These are phyloP conservation scores for Acrobasis repandana DNA, from an alignment of 2,888 invertebrate species.

Conservation along the genomic window DNA sequence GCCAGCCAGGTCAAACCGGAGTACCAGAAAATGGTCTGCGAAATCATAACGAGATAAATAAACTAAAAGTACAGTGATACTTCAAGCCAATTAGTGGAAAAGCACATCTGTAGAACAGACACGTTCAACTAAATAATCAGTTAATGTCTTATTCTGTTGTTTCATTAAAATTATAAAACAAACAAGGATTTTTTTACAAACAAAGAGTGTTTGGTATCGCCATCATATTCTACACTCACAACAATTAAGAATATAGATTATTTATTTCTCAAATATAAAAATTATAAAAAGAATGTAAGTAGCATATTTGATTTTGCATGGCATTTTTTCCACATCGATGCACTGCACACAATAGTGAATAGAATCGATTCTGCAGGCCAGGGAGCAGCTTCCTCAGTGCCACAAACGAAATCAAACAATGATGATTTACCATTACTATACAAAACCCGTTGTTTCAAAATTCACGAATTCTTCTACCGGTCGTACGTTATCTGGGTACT, in stretches of 20 bases:
- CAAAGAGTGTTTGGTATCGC: neutral
- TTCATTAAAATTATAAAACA: neutral
- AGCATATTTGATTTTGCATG: conserved; percentile 8
- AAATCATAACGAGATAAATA: conserved; percentile 12
- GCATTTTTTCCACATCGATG: conserved; percentile 45
- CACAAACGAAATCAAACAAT: conserved; percentile 11
- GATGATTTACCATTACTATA: neutral
- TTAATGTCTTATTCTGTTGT: neutral
- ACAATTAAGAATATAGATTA: neutral
- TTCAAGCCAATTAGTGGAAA: neutral
- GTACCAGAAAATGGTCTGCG: conserved; percentile 21
- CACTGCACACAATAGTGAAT: conserved; percentile 44
- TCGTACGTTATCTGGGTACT: neutral
- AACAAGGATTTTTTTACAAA: neutral
- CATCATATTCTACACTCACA: neutral
- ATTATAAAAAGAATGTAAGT: conserved; percentile 8
- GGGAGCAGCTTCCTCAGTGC: conserved; percentile 32
- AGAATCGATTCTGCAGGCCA: conserved; percentile 42
- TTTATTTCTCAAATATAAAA: neutral
- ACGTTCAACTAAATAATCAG: neutral
- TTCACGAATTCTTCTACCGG: neutral
- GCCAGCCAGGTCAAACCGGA: conserved; percentile 62
- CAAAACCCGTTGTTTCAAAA: neutral
- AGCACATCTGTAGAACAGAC: neutral
- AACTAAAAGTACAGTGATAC: neutral